Percentiles rank a stretch among this genome's conserved stretches.
Conservation (phyloP, 2,113 vertebrate species). For the Australoheros scitulus region DNA sequence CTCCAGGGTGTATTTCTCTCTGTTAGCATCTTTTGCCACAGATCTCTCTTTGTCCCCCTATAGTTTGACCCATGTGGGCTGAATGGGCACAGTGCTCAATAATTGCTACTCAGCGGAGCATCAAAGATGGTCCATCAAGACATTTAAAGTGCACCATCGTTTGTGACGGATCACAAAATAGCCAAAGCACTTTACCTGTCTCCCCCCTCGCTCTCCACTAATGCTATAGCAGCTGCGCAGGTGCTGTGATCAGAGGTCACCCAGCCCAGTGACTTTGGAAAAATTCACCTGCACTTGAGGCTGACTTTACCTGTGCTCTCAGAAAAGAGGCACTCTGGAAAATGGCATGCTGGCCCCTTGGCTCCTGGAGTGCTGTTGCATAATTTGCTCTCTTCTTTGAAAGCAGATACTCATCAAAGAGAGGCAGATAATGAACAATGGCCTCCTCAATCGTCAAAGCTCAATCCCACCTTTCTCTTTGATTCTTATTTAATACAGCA, state of each 20-base stretch:
- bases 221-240: background rate
- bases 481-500: conserved; percentile 24
- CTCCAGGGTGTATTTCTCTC: conserved; percentile 39
- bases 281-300: background rate
- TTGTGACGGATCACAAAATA: conserved; percentile 40
- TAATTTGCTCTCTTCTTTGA: conserved; percentile 50
- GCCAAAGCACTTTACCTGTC: background rate
- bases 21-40: conserved; percentile 12
- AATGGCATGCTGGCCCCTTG: background rate
- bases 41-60: conserved; percentile 20
- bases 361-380: conserved; percentile 17
- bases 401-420: conserved; percentile 46
- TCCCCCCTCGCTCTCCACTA: background rate
- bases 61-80: conserved; percentile 41
- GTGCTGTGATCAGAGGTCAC: conserved; percentile 26
- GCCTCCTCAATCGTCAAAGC: conserved; percentile 20
- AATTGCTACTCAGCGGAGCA: conserved; percentile 35
- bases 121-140: conserved; percentile 50
- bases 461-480: background rate
- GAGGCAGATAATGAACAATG: conserved; percentile 50
- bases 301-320: background rate
- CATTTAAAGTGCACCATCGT: conserved; percentile 9
- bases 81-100: conserved; percentile 13
- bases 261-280: conserved; percentile 5
- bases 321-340: background rate